Base-by-base conservation (phyloP, 2,888 invertebrate genomes). In the Epistrophe grossulariae region DNA sequence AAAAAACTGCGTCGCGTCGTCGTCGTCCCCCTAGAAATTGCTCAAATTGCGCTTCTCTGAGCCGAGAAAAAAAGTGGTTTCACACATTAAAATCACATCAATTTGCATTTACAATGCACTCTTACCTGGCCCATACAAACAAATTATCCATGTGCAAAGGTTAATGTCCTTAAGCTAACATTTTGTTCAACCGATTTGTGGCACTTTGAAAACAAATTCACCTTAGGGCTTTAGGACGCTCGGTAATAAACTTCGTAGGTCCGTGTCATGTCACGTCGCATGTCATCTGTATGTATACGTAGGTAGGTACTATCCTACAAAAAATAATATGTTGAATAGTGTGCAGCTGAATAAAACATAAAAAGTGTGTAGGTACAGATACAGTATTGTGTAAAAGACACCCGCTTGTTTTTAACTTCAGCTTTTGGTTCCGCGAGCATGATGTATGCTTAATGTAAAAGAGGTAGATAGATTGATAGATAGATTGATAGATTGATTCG, bases 51-150 rank as follows among this genome's bases (percentile, higher is more conserved):
- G 40, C 64, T 76, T 71, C 81, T 17, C 38, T 76, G 38, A 71
- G 64, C 40, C 50, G 10, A 71, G 55, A 81, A 70, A 76, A 52
- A 74, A 62, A 24, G 66, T n/a, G 19, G 13, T 31, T 45, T 62
- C 68, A 62, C 38, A 60, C 60, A 70, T 76, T 70, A 70, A 60
- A 70, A 74, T 76, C 76, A 70, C 76, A 81, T 81, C 70, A 81
- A 76, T 81, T 76, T 81, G 48, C 74, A 81, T 81, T 76, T 70
- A 70, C 52, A 81, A 76, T 81, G 70, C 62, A 70, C 28, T 50
- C 31, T 38, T 6, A 43, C 66, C 45, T 35, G 28, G 17, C 17
- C 7, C 28, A 28, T 31, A 5, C 48, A 48, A 10, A 17, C 45
- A 17, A 43, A 19, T 50, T 48, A 24, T 24, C 24, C 35, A 28